Evolutionary conservation across 2,888 invertebrate species (phyloP).

Genomic region (Cephus runcator): DNA sequence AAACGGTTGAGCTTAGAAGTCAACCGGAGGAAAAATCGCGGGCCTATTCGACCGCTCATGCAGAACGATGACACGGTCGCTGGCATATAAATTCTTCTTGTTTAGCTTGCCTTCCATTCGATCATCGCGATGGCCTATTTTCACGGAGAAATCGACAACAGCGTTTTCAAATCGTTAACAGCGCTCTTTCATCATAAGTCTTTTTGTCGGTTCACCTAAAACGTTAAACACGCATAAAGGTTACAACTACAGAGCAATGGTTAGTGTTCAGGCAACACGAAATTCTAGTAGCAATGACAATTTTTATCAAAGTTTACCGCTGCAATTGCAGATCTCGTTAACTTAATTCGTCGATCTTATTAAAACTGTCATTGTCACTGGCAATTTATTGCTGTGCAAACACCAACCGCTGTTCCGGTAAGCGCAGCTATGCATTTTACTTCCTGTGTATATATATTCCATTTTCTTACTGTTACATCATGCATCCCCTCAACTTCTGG

Average conservation of each 20-base stretch:
- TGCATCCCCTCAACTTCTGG: no score
- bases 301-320: background rate
- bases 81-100: background rate
- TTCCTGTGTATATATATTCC: no score
- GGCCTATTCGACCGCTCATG: background rate
- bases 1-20: background rate
- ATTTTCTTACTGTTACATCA: no score
- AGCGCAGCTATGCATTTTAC: background rate
- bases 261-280: no score
- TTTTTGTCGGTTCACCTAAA: no score
- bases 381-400: background rate
- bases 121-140: background rate
- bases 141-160: background rate
- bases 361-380: background rate
- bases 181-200: no score
- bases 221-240: no score
- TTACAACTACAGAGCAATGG: no score
- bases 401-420: background rate
- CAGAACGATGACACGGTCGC: background rate
- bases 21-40: background rate
- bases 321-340: background rate
- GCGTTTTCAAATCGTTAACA: background rate
- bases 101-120: background rate
- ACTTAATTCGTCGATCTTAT: background rate
- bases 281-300: background rate